Conservation (phyloP, 2,113 vertebrate species). For the Microcebus jonahi region DNA sequence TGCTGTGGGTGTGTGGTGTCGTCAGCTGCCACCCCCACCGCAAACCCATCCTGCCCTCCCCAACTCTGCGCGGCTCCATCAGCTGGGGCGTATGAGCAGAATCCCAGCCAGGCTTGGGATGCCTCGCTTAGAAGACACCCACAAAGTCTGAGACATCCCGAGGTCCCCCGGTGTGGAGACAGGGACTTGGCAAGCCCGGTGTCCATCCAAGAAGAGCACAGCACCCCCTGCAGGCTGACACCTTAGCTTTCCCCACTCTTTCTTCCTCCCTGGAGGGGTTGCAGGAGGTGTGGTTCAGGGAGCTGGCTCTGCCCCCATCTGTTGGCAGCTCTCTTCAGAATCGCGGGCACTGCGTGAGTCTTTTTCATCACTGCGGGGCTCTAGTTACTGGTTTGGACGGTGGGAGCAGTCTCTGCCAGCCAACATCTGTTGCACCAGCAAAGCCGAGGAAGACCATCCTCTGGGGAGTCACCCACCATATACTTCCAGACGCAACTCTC, state of each 20-base stretch:
- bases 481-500: fast-evolving
- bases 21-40: background rate
- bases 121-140: background rate
- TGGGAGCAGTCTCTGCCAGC: background rate
- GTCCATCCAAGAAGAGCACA: background rate
- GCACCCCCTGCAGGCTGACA: background rate
- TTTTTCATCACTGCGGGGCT: background rate
- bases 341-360: fast-evolving
- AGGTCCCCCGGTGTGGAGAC: background rate
- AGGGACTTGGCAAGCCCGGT: background rate
- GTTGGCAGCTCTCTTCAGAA: background rate
- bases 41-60: no score
- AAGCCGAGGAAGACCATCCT: background rate
- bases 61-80: background rate
- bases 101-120: background rate
- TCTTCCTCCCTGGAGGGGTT: background rate
- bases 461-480: background rate
- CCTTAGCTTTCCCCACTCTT: fast-evolving
- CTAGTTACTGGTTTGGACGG: background rate
- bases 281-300: no score
- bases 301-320: background rate
- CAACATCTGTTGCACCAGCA: no score
- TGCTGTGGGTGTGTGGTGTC: background rate
- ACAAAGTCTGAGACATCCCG: background rate
- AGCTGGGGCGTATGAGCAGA: background rate